phyloP scores from a whole-genome alignment of 2,113 vertebrate genomes.

The Leucosticte australis region DNA sequence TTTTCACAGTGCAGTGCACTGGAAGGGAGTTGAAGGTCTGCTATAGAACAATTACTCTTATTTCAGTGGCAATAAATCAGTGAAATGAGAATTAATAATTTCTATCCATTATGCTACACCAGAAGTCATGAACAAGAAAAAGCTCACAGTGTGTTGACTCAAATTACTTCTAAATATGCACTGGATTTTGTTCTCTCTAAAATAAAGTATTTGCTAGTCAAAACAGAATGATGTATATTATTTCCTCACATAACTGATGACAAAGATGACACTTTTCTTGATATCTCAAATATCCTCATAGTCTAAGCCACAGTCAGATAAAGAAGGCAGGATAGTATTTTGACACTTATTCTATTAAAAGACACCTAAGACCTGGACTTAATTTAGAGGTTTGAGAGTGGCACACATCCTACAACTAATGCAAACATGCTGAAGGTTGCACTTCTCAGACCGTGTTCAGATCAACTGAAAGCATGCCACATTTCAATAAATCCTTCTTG shows the following conservation, averaged over 20 bases:
- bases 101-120: background rate
- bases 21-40: background rate
- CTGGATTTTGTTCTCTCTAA: background rate
- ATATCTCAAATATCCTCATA: background rate
- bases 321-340: background rate
- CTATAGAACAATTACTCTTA: background rate
- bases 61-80: background rate
- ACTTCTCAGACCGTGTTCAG: background rate
- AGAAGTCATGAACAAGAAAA: background rate
- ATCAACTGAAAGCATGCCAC: background rate
- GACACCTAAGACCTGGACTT: background rate
- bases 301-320: background rate
- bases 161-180: background rate
- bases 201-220: background rate
- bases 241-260: background rate
- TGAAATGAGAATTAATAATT: constrained; percentile 19
- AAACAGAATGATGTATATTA: background rate
- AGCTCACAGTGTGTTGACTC: background rate
- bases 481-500: background rate
- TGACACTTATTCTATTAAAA: background rate
- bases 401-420: background rate
- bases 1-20: background rate
- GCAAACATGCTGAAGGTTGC: background rate
- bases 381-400: background rate
- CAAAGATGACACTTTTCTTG: background rate